Conservation (phyloP, 1,140 invertebrate genomes). For the Gonatopus flavifemur region DNA sequence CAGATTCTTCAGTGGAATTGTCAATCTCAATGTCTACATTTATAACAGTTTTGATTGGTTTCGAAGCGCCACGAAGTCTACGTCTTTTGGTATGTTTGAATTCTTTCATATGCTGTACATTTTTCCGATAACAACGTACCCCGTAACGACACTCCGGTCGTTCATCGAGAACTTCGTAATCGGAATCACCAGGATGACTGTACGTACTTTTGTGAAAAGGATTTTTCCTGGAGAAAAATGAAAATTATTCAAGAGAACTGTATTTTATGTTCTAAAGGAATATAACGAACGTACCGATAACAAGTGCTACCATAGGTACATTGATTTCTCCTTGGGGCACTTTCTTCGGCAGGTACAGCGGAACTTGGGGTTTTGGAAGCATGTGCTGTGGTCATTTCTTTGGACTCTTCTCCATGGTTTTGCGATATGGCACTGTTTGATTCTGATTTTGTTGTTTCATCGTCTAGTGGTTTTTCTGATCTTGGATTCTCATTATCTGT, state of each 20-base stretch:
- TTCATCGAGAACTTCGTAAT: slow-evolving; percentile 55
- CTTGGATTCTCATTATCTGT: too few relatives aligned
- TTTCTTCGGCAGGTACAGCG: background rate
- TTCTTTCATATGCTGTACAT: slow-evolving; percentile 54
- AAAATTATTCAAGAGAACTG: slow-evolving; percentile 1
- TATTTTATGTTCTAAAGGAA: background rate
- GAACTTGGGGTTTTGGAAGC: background rate
- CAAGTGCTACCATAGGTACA: slow-evolving; percentile 20
- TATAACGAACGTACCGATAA: slow-evolving; percentile 12
- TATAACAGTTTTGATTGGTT: too few relatives aligned
- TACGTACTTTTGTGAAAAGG: slow-evolving; percentile 47
- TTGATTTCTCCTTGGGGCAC: slow-evolving; percentile 5
- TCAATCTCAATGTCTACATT: too few relatives aligned
- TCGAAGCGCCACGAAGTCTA: slow-evolving; percentile 6
- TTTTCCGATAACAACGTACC: slow-evolving; percentile 57
- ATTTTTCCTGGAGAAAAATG: slow-evolving; percentile 47
- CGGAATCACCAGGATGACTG: slow-evolving; percentile 59
- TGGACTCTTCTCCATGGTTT: too few relatives aligned
- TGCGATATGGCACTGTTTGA: too few relatives aligned
- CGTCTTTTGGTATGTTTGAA: slow-evolving; percentile 52
- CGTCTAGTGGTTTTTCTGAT: too few relatives aligned
- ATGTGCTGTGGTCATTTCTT: too few relatives aligned
- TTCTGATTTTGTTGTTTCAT: too few relatives aligned
- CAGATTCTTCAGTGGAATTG: slow-evolving; percentile 38
- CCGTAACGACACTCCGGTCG: slow-evolving; percentile 61